Percentiles rank a stretch among this genome's conserved stretches.
Conservation (phyloP, 2,888 invertebrate species). For the Congeria kusceri region DNA sequence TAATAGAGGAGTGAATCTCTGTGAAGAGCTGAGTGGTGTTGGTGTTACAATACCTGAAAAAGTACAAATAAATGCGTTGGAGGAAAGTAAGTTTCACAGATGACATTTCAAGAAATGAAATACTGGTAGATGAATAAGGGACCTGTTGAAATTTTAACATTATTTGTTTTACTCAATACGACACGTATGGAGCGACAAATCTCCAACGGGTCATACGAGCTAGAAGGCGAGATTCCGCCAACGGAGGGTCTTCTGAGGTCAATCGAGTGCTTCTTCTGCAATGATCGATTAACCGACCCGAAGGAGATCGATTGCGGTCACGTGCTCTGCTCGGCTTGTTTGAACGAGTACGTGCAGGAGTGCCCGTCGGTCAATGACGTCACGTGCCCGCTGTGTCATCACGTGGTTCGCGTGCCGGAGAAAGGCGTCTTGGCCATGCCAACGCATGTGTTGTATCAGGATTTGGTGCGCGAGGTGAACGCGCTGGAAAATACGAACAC, state of each 20-base stretch:
- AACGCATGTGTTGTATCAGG: slow-evolving; percentile 52
- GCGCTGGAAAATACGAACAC: slow-evolving; percentile 51
- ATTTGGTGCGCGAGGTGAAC: slow-evolving; percentile 40
- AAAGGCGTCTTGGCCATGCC: slow-evolving; percentile 38
- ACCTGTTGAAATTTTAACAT: no score
- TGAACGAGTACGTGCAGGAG: slow-evolving; percentile 21
- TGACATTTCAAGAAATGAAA: no score
- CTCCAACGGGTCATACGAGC: no score
- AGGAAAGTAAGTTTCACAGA: no score
- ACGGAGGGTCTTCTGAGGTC: slow-evolving; percentile 41
- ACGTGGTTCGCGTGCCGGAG: slow-evolving; percentile 22
- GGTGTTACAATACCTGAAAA: no score
- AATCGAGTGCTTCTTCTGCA: slow-evolving; percentile 51
- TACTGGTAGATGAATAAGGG: no score
- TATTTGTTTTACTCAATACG: no score
- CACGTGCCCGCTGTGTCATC: slow-evolving; percentile 46
- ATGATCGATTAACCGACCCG: slow-evolving; percentile 40
- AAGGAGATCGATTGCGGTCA: slow-evolving; percentile 57
- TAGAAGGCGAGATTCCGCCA: background rate
- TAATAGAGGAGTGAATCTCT: no score
- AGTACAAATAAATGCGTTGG: no score
- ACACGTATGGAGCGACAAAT: no score
- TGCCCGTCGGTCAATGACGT: slow-evolving; percentile 3
- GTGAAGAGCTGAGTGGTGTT: no score
- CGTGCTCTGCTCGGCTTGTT: slow-evolving; percentile 56